Evolutionary conservation across 2,797 vertebrate genomes (phyloP).

Genomic region (Pseudomugil gertrudae): DNA sequence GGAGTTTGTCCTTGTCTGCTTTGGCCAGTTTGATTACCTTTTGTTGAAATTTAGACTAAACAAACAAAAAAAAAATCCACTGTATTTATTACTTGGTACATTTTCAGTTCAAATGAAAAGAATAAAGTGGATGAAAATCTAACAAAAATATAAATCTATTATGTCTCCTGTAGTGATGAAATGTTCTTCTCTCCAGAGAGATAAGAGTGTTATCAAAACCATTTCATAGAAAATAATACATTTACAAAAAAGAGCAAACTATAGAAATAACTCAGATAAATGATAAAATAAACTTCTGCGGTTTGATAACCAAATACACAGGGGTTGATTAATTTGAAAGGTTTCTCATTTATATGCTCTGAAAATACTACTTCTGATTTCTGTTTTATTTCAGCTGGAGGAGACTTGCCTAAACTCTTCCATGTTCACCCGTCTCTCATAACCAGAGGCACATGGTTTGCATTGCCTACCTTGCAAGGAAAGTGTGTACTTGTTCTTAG

Average conservation of each 20-base stretch:
- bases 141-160: conserved; percentile 2
- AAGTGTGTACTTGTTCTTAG: conserved; percentile 18
- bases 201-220: conserved; percentile 11
- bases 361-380: conserved; percentile 3
- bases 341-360: background rate
- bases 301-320: conserved; percentile 15
- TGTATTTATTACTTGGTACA: conserved; percentile 12
- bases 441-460: conserved; percentile 21
- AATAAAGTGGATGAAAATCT: conserved; percentile 17
- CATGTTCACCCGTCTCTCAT: conserved; percentile 6
- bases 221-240: background rate
- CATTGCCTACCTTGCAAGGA: conserved; percentile 27
- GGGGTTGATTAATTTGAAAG: conserved; percentile 5
- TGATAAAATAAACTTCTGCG: conserved; percentile 4
- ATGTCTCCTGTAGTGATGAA: conserved; percentile 15
- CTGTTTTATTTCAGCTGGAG: conserved; percentile 20
- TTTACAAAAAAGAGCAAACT: conserved; percentile 8
- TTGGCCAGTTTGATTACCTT: conserved; percentile 76
- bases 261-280: conserved; percentile 24
- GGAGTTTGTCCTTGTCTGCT: conserved; percentile 44
- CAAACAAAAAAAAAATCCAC: conserved; percentile 7
- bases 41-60: conserved; percentile 71
- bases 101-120: conserved; percentile 3
- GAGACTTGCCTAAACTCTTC: background rate
- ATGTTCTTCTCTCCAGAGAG: conserved; percentile 14